A percentile compares a stretch with the other conserved stretches of the same genome.
These are phyloP conservation scores for Andinoacara biseriatus DNA, from an alignment of 2,113 vertebrate species.

Conservation along the genomic window DNA sequence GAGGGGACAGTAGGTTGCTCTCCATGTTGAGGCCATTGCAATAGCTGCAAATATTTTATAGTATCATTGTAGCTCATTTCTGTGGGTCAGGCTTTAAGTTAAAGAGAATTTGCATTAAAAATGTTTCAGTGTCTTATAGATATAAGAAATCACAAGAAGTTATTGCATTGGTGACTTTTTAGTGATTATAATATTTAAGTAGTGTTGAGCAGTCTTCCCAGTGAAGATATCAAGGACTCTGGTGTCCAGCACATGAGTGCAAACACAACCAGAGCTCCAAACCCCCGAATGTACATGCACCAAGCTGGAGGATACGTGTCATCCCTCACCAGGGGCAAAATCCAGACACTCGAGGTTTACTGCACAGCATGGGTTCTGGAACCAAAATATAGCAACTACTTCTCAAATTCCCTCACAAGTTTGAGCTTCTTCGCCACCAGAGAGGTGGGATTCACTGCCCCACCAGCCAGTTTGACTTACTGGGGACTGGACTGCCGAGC, in stretches of 20 bases:
- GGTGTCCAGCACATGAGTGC: not conserved
- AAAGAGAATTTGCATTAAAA: not conserved
- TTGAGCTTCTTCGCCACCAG: not conserved
- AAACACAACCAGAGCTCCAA: not conserved
- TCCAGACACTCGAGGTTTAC: not conserved
- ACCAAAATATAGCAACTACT: not conserved
- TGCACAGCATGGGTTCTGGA: not conserved
- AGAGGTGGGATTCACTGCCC: not conserved
- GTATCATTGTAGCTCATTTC: conserved; percentile 43
- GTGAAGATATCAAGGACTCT: not conserved
- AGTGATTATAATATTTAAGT: not conserved
- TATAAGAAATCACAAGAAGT: not conserved
- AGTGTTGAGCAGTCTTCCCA: not conserved
- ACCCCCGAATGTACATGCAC: not conserved
- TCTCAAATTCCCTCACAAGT: too few relatives aligned
- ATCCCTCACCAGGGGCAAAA: too few relatives aligned
- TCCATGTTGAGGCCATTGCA: conserved; percentile 74
- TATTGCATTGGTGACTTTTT: not conserved
- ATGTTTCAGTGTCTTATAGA: not conserved
- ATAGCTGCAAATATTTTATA: conserved; percentile 75
- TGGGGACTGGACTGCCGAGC: not conserved
- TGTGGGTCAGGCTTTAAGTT: conserved; percentile 28
- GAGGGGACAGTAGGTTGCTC: conserved; percentile 53
- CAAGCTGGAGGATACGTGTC: not conserved
- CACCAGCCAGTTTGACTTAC: not conserved